A percentile compares a stretch with the other conserved stretches of the same genome.
Conservation (phyloP, 2,113 vertebrate species). For the Rhabdomys dilectus region DNA sequence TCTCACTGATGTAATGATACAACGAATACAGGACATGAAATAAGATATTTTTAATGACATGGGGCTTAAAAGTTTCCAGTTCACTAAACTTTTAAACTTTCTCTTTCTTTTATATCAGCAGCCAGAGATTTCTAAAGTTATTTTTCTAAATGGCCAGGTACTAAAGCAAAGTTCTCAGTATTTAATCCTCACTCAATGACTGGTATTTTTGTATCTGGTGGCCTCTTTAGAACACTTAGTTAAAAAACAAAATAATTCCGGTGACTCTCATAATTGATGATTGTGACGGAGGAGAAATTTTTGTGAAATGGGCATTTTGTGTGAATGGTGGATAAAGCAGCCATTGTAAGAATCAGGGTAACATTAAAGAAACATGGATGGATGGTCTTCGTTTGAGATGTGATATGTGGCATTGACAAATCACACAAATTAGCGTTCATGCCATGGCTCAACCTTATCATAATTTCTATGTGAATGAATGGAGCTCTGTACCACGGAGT, state of each 20-base stretch:
- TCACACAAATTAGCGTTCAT: not conserved
- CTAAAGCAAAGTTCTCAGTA: not conserved
- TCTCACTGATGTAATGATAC: not conserved
- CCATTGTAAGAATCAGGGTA: not conserved
- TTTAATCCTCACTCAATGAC: not conserved
- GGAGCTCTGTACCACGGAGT: not conserved
- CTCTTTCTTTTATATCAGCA: not conserved
- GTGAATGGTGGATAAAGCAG: not conserved
- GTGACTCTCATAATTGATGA: not conserved
- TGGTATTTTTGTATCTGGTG: not conserved
- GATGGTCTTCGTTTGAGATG: not conserved
- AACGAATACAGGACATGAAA: not conserved
- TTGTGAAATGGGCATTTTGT: not conserved
- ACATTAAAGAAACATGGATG: not conserved
- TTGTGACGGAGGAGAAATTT: not conserved
- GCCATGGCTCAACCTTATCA: not conserved
- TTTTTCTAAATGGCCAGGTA: not conserved
- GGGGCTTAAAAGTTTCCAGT: not conserved
- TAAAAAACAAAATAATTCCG: not conserved
- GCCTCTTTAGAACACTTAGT: not conserved
- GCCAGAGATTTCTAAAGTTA: not conserved
- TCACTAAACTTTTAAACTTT: not conserved
- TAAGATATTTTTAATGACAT: not conserved
- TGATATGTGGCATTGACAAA: not conserved
- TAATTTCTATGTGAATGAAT: not conserved